Evolutionary conservation across 2,888 invertebrate species (phyloP), one percentile per base, ranked within the genome.

Genomic region (Calliscelio sp.): DNA sequence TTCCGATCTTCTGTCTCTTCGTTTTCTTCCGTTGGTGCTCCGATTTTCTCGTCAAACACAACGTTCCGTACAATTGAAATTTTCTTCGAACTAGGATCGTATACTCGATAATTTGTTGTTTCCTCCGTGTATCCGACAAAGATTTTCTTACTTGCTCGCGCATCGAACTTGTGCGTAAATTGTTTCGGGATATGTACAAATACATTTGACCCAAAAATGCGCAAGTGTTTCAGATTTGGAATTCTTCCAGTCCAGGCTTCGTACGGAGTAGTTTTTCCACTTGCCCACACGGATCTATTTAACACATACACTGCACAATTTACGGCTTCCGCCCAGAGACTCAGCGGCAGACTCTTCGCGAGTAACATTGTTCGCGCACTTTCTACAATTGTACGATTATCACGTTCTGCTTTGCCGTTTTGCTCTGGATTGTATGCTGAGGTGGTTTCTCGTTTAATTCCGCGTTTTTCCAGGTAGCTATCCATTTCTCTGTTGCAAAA

Each of bases 41-140:
- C 66, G 20, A 71, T 53, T 25, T 55, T 77, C 53, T 90, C 88
- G 59, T 90, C 84, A 65, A 90, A 89, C 10, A 84, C 77, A 14
- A 89, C 89, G 80, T 90, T 83, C 28, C 89, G 78, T 6, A 86
- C 86, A 7, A 83, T 79, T 20, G 78, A 41, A 3, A 88, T 66
- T 65, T 86, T 86, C 6, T 74, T 46, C 5, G 83, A 75, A 25
- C 51, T 68, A 8, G 85, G 86, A 53, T 87, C 81, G 85, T 86
- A 90, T 6, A 90, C 65, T 38, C 88, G 73, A 46, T 90, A 90
- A 38, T 88, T 88, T 7, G 78, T 68, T 10, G 86, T 86, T 0
- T 88, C 74, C 11, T 61, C 79, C 16, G 63, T 46, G 20, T 87
- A 87, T 22, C 86, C 86, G 1, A 87, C 84, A 2, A 86, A 55